These are phyloP conservation scores for Brenthis daphne DNA, from an alignment of 2,888 invertebrate species.

Conservation along the genomic window DNA sequence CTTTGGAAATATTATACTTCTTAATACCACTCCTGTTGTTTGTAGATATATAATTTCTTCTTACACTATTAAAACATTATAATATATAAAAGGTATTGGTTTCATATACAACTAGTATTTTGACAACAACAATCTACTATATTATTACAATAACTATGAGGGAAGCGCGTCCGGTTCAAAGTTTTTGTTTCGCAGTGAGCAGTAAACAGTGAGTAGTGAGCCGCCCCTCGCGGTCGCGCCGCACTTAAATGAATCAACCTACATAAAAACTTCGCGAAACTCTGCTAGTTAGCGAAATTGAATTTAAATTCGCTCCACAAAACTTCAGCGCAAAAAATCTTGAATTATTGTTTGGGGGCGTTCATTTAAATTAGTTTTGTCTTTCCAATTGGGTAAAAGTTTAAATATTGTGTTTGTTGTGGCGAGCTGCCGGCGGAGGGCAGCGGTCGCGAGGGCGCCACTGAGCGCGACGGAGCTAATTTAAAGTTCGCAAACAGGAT, in stretches of 20 bases:
- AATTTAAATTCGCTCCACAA: conserved; percentile 50
- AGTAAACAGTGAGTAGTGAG: neutral
- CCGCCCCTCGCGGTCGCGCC: conserved; percentile 20
- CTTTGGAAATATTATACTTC: too few relatives aligned
- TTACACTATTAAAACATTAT: too few relatives aligned
- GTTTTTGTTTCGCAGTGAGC: conserved; percentile 2
- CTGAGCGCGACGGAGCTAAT: conserved; percentile 37
- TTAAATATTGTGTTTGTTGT: conserved; percentile 27
- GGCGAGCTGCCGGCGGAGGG: neutral
- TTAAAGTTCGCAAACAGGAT: conserved; percentile 47
- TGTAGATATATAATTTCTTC: too few relatives aligned
- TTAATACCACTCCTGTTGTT: too few relatives aligned
- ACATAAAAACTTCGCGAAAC: conserved; percentile 49
- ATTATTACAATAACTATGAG: too few relatives aligned
- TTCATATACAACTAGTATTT: too few relatives aligned
- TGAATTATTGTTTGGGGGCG: conserved; percentile 35
- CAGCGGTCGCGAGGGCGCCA: neutral
- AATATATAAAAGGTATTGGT: too few relatives aligned
- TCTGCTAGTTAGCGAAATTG: conserved; percentile 54
- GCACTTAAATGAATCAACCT: conserved; percentile 47
- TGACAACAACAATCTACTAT: too few relatives aligned
- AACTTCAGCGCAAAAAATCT: conserved; percentile 37
- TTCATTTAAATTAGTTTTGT: conserved; percentile 35
- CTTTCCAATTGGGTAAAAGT: conserved; percentile 20
- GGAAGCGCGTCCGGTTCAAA: conserved; percentile 1